phyloP scores from a whole-genome alignment of 2,888 invertebrate genomes.

The Hedya salicella region DNA sequence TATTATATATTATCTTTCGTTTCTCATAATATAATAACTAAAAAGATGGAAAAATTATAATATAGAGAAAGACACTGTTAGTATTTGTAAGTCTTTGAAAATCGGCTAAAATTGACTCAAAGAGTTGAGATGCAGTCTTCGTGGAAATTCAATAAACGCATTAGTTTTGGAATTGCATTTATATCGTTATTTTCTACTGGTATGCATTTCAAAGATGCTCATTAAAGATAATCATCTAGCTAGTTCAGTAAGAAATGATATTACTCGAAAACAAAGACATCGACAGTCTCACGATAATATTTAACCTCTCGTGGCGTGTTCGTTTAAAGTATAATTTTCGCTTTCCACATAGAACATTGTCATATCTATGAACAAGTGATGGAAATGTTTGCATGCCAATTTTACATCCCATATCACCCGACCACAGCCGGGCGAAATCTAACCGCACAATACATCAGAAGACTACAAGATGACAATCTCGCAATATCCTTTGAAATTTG shows the following conservation, averaged over 20 bases:
- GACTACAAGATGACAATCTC: background rate
- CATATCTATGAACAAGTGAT: background rate
- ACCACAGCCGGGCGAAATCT: constrained; percentile 10
- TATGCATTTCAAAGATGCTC: too few species aligned
- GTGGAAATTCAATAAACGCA: too few species aligned
- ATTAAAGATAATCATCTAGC: too few species aligned
- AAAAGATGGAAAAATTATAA: too few species aligned
- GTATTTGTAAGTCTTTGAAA: too few species aligned
- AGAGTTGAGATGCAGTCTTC: too few species aligned
- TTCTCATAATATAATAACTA: too few species aligned
- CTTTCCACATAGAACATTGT: background rate
- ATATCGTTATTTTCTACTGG: too few species aligned
- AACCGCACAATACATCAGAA: constrained; percentile 4
- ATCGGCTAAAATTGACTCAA: too few species aligned
- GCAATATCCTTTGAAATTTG: background rate
- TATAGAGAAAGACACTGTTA: too few species aligned
- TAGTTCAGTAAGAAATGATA: background rate
- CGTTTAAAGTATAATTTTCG: background rate
- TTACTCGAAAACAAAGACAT: background rate
- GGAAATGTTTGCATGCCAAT: background rate
- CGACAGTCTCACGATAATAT: background rate
- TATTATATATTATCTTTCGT: too few species aligned
- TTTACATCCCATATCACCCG: background rate
- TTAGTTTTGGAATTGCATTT: too few species aligned
- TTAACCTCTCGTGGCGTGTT: background rate